Base-by-base conservation (phyloP, 2,888 invertebrate species). In the Apamea epomidion region DNA sequence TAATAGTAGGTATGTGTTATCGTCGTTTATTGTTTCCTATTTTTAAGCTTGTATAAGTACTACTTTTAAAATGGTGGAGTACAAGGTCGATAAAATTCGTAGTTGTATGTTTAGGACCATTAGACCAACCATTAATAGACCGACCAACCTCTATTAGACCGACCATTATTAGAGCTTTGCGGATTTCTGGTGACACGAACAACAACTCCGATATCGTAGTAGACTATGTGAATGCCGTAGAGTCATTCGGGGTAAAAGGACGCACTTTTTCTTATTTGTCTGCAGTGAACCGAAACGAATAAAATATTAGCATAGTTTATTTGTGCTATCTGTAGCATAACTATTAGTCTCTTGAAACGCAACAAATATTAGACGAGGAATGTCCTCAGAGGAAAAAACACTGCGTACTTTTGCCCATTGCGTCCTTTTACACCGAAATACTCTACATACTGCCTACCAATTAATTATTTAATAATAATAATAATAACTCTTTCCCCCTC, bases 41-140 rank as follows among this genome's bases (percentile, higher is more conserved):
- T 58, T 76, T 37, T 48, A 48, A 71, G 76, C n/a, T 25, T 72
- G 25, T 58, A 25, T 67, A 48, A 48, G 48, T 21, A 51, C 29
- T 65, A 69, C 48, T 77, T 74, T 58, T 73, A 16, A 74, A 78
- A 65, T n/a, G n/a, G n/a, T 70, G 21, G 21, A 42, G 42, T 14
- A 72, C 78, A 81, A 84, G 67, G 70, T 45, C 29, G 16, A 42
- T 21, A 21, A 58, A 68, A 71, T 77, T 80, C 25, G 18, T 37
- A 76, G 29, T 45, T 51, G 18, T 54, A 65, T 68, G 29, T 42
- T 64, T 25, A 62, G 1, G 3, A 18, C 54, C 18, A n/a, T 45
- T 18, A n/a, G n/a, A n/a, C n/a, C n/a, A n/a, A n/a, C n/a, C n/a
- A n/a, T n/a, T n/a, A n/a, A n/a, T n/a, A n/a, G n/a, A n/a, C n/a